Conservation (phyloP, 2,888 invertebrate species). For the Disparrhopalites patrizii region DNA sequence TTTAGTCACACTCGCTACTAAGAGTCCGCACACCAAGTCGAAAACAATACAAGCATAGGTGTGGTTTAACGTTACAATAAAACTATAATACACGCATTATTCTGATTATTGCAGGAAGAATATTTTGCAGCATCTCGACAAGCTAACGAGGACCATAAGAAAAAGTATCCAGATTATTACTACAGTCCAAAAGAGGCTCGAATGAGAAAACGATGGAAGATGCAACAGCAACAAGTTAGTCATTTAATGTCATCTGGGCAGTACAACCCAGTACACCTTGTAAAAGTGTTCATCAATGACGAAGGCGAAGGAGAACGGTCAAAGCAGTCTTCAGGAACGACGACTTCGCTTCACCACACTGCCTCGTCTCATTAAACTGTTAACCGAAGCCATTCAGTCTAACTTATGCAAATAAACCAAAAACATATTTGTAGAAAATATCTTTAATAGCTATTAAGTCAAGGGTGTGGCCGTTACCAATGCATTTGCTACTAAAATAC, state of each 20-base stretch:
- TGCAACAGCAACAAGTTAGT: constrained; percentile 43
- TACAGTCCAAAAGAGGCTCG: constrained; percentile 64
- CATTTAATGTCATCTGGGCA: constrained; percentile 36
- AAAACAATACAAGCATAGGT: no score
- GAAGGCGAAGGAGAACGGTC: constrained; percentile 21
- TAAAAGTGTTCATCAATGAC: constrained; percentile 39
- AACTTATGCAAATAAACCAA: constrained; percentile 2
- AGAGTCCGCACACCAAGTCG: no score
- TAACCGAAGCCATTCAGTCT: constrained; percentile 3
- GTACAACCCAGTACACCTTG: constrained; percentile 40
- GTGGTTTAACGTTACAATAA: no score
- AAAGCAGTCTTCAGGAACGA: constrained; percentile 5
- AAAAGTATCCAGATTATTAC: constrained; percentile 62
- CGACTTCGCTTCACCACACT: constrained; percentile 13
- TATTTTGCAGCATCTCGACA: constrained; percentile 58
- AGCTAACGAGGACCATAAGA: constrained; percentile 60
- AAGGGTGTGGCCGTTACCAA: not conserved
- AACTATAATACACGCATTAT: not conserved
- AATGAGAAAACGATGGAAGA: constrained; percentile 54
- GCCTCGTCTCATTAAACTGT: constrained; percentile 13
- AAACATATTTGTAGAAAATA: not conserved
- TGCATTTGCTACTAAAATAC: not conserved
- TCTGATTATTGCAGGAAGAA: constrained; percentile 49
- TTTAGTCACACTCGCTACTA: no score
- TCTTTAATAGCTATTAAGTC: not conserved